These are phyloP conservation scores for Psilanteris sp. DNA, from an alignment of 1,140 invertebrate genomes.

Conservation along the genomic window DNA sequence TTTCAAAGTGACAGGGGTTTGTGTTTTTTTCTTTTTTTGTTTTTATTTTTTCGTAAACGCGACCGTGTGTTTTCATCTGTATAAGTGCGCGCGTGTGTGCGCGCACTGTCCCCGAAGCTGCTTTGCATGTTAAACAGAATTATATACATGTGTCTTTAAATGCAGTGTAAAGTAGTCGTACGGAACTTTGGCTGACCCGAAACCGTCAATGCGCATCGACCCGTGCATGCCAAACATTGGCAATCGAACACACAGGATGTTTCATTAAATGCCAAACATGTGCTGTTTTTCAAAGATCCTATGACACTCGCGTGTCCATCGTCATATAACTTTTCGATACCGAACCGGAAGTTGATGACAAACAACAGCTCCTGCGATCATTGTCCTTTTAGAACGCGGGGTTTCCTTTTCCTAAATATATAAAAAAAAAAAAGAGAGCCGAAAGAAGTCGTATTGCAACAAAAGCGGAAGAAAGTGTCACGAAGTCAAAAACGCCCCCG, in stretches of 20 bases:
- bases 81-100: too few relatives aligned
- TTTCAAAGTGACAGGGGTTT: too few relatives aligned
- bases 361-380: conserved; percentile 33
- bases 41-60: too few relatives aligned
- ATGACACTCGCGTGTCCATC: conserved; percentile 7
- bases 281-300: conserved; percentile 17
- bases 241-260: conserved; percentile 17
- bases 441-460: conserved; percentile 25
- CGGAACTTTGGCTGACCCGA: conserved; percentile 22
- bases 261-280: conserved; percentile 45
- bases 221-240: conserved; percentile 33
- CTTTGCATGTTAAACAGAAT: conserved; percentile 58
- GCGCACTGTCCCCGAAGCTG: too few relatives aligned
- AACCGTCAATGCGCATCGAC: conserved; percentile 15
- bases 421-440: conserved; percentile 9
- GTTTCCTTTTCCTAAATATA: conserved; percentile 20
- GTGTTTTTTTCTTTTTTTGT: too few relatives aligned
- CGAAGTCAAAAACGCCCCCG: conserved; percentile 28
- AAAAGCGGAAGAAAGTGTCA: conserved; percentile 10
- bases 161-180: conserved; percentile 1
- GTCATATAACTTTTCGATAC: conserved; percentile 8
- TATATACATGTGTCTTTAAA: conserved; percentile 41
- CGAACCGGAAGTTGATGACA: conserved; percentile 36
- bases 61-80: too few relatives aligned
- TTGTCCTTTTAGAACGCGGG: conserved; percentile 31